Conservation (phyloP, 2,888 invertebrate genomes). For the Charanyca ferruginea region DNA sequence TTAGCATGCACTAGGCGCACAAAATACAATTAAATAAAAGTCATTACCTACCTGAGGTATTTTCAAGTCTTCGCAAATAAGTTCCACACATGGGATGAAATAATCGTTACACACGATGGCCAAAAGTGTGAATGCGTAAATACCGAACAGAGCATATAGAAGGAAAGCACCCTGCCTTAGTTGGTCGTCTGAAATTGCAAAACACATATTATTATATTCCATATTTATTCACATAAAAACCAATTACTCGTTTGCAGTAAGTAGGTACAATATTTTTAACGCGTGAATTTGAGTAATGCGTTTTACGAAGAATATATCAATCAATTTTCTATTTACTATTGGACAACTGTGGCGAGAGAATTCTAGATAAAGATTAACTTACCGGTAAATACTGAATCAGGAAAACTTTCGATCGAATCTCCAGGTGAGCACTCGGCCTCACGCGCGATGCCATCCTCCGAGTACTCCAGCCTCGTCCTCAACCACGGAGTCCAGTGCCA, state of each 20-base stretch:
- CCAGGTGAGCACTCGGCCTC: conserved; percentile 70
- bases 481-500: conserved; percentile 89
- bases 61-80: conserved; percentile 95
- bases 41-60: conserved; percentile 91
- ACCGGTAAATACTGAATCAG: conserved; percentile 86
- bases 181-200: conserved; percentile 92
- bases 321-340: neutral
- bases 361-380: conserved; percentile 26
- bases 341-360: conserved; percentile 3
- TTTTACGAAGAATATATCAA: neutral
- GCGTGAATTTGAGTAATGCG: neutral
- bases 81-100: conserved; percentile 97
- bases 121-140: conserved; percentile 96
- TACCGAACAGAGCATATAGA: conserved; percentile 94
- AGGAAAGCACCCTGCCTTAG: conserved; percentile 95
- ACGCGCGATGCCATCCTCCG: conserved; percentile 71
- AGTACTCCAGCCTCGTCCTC: conserved; percentile 77
- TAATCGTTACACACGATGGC: conserved; percentile 98
- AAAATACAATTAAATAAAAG: neutral
- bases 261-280: neutral
- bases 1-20: neutral
- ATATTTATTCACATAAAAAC: conserved; percentile 10
- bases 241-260: neutral
- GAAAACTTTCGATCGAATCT: conserved; percentile 91
- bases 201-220: conserved; percentile 4